Base-by-base conservation (phyloP, 2,797 vertebrate genomes). In the Scolopax bukidnonensis region DNA sequence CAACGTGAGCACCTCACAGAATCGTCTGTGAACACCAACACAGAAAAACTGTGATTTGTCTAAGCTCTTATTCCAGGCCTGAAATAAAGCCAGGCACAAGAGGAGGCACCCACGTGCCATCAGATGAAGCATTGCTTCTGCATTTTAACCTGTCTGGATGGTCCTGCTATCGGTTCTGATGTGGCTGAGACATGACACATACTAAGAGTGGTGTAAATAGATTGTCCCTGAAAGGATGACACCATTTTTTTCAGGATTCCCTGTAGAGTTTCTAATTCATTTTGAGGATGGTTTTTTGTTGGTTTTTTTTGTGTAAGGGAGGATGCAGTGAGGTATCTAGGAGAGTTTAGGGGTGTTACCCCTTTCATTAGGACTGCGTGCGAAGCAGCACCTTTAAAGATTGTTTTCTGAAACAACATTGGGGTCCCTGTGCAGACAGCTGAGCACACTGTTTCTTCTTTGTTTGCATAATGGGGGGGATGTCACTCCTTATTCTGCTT, bases 11-110 rank as follows among this genome's bases (percentile, higher is more conserved):
- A 2, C 0, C 1, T 24, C 36, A 36, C 3, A 68, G 21, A 38
- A 0, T 1, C 8, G 11, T n/a, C 43, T 83, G 38, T 59, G 51
- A 38, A 50, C 32, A 75, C 4, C 0, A 1, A 83, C 48, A 47
- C 20, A 64, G 16, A 57, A 50, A 61, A 50, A 20, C 25, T 24
- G 14, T 78, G 48, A 16, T 57, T 57, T 78, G n/a, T 15, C 24
- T 27, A 63, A 63, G 16, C 18, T 53, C 16, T 57, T 16, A 10
- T 24, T 43, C 56, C 19, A 59, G 33, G 10, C 13, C 54, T 76
- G 65, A 61, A 45, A 23, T 21, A 51, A 81, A 71, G 19, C 7
- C 54, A 48, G 10, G 20, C 32, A 59, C 14, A 47, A 57, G 28
- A 19, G 30, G 14, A n/a, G n/a, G 10, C 20, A 30, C 15, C 25